Conservation (phyloP, 2,113 vertebrate species). For the Silurus asotus region DNA sequence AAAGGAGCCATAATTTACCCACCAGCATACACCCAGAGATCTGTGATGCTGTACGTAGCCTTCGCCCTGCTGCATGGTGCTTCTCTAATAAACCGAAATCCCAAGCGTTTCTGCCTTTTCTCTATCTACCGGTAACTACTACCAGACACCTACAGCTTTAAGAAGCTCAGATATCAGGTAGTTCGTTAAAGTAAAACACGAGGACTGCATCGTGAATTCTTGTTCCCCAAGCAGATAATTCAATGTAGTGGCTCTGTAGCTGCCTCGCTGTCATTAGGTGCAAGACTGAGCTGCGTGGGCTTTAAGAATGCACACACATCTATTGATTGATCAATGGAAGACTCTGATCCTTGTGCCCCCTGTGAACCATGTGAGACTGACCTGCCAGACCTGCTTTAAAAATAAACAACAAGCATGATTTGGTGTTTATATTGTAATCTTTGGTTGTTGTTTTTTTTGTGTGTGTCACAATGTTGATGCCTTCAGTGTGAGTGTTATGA, state of each 20-base stretch:
- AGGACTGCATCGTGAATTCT: not conserved
- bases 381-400: not conserved
- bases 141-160: not conserved
- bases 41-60: not conserved
- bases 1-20: slow-evolving; percentile 35
- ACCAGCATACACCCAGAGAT: not conserved
- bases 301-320: not conserved
- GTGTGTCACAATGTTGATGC: too few relatives aligned
- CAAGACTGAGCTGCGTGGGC: not conserved
- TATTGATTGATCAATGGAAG: slow-evolving; percentile 44
- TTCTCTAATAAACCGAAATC: not conserved
- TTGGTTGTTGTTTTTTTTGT: not conserved
- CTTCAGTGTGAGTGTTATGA: not conserved
- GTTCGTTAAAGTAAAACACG: not conserved
- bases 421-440: not conserved
- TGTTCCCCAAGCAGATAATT: not conserved
- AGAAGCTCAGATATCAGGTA: not conserved
- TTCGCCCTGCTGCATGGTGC: slow-evolving; percentile 36
- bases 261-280: not conserved
- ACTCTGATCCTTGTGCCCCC: slow-evolving; percentile 44
- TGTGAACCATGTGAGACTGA: not conserved
- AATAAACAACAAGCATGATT: too few relatives aligned
- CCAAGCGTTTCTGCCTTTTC: not conserved
- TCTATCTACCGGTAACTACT: not conserved
- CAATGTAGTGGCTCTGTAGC: not conserved